These are phyloP conservation scores for Luperina testacea DNA, from an alignment of 2,888 invertebrate species.

Conservation along the genomic window DNA sequence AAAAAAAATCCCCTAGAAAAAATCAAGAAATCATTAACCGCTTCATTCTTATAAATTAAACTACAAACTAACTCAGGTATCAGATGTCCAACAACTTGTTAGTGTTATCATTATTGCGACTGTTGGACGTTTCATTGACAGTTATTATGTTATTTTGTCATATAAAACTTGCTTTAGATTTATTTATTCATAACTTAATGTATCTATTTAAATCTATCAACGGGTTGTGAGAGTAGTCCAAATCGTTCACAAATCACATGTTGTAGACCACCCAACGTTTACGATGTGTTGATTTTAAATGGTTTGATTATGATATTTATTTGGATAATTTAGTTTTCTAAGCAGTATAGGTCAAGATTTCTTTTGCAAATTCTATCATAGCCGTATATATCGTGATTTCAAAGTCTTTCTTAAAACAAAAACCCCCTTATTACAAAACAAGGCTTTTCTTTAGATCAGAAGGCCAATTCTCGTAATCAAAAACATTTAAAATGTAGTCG, in stretches of 20 bases:
- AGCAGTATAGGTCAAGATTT: constrained; percentile 6
- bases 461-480: too few relatives aligned
- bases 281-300: constrained; percentile 49
- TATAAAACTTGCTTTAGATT: constrained; percentile 69
- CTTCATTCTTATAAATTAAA: constrained; percentile 58
- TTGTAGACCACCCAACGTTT: constrained; percentile 62
- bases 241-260: constrained; percentile 50
- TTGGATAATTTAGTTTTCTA: constrained; percentile 24
- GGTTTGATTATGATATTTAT: constrained; percentile 33
- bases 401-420: background rate
- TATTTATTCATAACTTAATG: constrained; percentile 65
- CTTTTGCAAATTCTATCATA: background rate
- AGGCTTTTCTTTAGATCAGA: too few relatives aligned
- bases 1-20: too few relatives aligned
- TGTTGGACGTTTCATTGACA: constrained; percentile 78
- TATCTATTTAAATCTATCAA: constrained; percentile 56
- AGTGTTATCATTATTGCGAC: constrained; percentile 79
- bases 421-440: background rate
- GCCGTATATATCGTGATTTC: background rate
- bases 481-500: too few relatives aligned
- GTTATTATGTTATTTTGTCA: constrained; percentile 78
- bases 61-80: constrained; percentile 72
- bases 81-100: constrained; percentile 81
- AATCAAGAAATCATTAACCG: background rate
- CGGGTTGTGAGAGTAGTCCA: constrained; percentile 31